Percentiles rank a stretch among this genome's conserved stretches.
Evolutionary conservation across 2,888 invertebrate species (phyloP).

Genomic region (Notodromas monacha): DNA sequence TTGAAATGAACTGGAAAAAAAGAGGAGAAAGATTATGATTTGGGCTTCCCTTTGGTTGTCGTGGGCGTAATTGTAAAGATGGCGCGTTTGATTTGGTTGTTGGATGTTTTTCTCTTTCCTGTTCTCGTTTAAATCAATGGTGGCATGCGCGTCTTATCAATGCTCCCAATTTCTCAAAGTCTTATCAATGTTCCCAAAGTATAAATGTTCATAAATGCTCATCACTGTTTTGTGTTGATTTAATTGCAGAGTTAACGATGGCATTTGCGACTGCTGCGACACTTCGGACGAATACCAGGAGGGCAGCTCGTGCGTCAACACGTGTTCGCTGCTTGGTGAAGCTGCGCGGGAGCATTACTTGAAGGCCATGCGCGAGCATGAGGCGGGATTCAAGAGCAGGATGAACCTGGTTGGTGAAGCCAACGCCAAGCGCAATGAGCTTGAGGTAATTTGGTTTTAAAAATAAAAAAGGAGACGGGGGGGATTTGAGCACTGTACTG

Average conservation of each 20-base stretch:
- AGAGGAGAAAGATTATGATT: too few species aligned
- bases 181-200: too few species aligned
- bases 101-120: too few species aligned
- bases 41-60: too few species aligned
- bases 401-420: conserved; percentile 39
- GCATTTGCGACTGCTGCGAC: conserved; percentile 51
- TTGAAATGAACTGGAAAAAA: too few species aligned
- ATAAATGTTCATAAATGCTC: too few species aligned
- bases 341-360: conserved; percentile 34
- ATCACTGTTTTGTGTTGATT: not conserved
- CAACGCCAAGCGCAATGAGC: conserved; percentile 34
- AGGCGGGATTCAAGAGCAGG: conserved; percentile 40
- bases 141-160: too few species aligned
- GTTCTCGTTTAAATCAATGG: too few species aligned
- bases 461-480: conserved; percentile 16
- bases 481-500: too few species aligned
- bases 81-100: too few species aligned
- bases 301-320: conserved; percentile 31
- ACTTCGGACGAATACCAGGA: conserved; percentile 24
- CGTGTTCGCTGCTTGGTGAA: conserved; percentile 41
- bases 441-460: conserved; percentile 34
- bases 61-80: too few species aligned
- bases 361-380: conserved; percentile 32
- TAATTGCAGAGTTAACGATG: conserved; percentile 60
- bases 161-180: too few species aligned